These are phyloP conservation scores for Rhopalosiphum nymphaeae DNA, from an alignment of 2,888 invertebrate species.

Conservation along the genomic window DNA sequence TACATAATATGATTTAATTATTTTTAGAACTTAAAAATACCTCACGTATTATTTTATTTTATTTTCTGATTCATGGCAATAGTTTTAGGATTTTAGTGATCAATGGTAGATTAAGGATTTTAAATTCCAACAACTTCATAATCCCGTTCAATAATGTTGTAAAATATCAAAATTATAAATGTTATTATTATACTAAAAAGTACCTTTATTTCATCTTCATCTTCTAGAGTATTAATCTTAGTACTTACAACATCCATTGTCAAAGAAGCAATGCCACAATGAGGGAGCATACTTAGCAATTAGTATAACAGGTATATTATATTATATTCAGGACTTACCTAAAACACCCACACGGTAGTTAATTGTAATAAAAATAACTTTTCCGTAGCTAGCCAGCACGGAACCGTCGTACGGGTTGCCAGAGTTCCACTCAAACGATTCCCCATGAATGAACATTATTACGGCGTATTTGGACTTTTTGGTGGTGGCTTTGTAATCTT, in stretches of 20 bases:
- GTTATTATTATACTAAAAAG: neutral
- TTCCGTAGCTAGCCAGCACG: slow-evolving; percentile 91
- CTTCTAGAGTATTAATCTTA: neutral
- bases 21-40: no score
- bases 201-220: neutral
- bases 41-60: no score
- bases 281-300: neutral
- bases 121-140: neutral
- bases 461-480: slow-evolving; percentile 79
- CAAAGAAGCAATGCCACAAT: no score
- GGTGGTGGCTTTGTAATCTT: neutral
- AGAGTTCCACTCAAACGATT: slow-evolving; percentile 96
- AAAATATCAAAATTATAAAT: neutral
- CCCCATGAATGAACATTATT: slow-evolving; percentile 93
- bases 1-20: no score
- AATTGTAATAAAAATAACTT: slow-evolving; percentile 86
- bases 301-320: slow-evolving; percentile 4
- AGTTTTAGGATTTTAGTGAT: neutral
- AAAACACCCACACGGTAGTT: slow-evolving; percentile 87
- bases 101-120: neutral
- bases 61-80: neutral
- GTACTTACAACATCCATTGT: no score
- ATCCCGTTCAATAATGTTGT: neutral
- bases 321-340: slow-evolving; percentile 74
- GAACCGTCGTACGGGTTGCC: slow-evolving; percentile 98